Percentiles rank a stretch among this genome's conserved stretches.
These are phyloP conservation scores for Tupiocoris notatus DNA, from an alignment of 2,888 invertebrate species.

Conservation along the genomic window DNA sequence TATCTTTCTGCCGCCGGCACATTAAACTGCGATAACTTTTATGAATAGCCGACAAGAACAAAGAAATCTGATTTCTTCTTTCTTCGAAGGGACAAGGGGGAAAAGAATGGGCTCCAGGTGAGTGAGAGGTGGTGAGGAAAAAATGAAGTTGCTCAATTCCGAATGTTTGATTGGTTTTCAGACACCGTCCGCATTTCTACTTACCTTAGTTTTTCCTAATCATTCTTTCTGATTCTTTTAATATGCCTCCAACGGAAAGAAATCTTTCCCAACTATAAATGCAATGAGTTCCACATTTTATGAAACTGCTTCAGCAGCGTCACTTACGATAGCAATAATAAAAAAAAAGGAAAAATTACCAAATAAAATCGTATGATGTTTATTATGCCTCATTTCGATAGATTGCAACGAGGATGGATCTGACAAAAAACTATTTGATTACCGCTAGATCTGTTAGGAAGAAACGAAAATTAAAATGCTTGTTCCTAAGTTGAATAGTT, in stretches of 20 bases:
- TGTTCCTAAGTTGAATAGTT: too few species aligned
- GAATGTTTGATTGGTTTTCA: conserved; percentile 33
- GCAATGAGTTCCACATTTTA: too few species aligned
- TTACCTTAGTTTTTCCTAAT: not conserved
- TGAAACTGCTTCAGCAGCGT: too few species aligned
- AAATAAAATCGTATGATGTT: too few species aligned
- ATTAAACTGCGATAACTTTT: conserved; percentile 48
- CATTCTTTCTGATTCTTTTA: not conserved
- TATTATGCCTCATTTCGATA: too few species aligned
- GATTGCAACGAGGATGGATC: too few species aligned
- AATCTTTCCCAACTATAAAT: too few species aligned
- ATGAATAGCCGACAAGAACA: conserved; percentile 45
- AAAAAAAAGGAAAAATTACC: too few species aligned
- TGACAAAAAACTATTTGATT: too few species aligned
- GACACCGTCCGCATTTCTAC: conserved; percentile 1
- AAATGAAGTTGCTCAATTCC: conserved; percentile 19
- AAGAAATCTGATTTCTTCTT: conserved; percentile 41
- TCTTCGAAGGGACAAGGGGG: conserved; percentile 29
- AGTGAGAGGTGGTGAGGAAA: not conserved
- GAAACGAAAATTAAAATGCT: too few species aligned
- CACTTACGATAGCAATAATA: too few species aligned
- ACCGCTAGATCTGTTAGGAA: too few species aligned
- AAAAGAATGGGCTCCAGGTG: conserved; percentile 6
- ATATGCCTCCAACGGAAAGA: not conserved
- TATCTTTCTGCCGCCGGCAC: conserved; percentile 38